Evolutionary conservation across 1,140 invertebrate genomes (phyloP).

Genomic region (Solenopsis fugax): DNA sequence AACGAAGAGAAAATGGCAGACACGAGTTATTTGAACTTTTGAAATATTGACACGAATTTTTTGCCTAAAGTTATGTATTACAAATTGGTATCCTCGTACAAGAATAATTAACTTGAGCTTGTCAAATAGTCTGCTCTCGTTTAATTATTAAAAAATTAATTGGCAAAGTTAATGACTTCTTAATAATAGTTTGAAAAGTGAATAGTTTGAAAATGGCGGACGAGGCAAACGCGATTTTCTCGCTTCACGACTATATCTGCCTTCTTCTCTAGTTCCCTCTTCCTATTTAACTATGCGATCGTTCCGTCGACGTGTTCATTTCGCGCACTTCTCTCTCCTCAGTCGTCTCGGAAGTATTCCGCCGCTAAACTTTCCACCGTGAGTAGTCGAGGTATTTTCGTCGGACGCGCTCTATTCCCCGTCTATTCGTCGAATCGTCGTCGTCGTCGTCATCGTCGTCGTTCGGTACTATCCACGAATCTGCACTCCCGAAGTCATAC

Average conservation of each 20-base stretch:
- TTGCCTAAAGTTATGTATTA: background rate
- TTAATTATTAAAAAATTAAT: background rate
- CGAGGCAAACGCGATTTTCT: background rate
- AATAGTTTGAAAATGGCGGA: background rate
- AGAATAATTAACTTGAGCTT: background rate
- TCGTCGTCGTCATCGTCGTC: conserved; percentile 57
- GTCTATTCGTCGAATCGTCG: conserved; percentile 46
- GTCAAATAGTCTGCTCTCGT: background rate
- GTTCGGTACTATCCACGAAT: background rate
- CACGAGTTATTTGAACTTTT: background rate
- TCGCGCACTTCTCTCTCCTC: conserved; percentile 5
- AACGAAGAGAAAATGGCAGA: conserved; percentile 1
- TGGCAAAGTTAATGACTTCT: background rate
- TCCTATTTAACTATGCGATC: conserved; percentile 40
- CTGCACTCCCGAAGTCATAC: background rate
- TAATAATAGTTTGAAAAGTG: background rate
- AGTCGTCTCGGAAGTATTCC: conserved; percentile 18
- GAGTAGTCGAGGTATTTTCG: conserved; percentile 52
- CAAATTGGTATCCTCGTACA: background rate
- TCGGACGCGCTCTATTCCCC: conserved; percentile 40
- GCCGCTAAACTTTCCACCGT: conserved; percentile 32
- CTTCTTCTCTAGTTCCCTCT: conserved; percentile 16
- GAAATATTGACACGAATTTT: no score
- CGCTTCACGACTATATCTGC: background rate
- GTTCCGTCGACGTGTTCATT: conserved; percentile 51